Evolutionary conservation across 2,113 vertebrate species (phyloP).

Genomic region (Podocnemis expansa): DNA sequence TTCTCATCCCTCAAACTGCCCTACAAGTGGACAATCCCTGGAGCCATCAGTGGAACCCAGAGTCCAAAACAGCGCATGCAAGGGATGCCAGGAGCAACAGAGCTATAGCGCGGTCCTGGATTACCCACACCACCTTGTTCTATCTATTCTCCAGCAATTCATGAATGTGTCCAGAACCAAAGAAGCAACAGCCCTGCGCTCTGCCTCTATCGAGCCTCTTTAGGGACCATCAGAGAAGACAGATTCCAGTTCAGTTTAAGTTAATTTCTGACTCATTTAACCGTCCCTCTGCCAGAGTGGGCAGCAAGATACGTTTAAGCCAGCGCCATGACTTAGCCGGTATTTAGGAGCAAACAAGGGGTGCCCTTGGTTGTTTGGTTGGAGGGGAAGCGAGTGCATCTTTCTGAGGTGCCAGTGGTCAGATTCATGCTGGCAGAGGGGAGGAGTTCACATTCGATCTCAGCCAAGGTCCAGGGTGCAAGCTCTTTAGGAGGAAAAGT

Average conservation of each 20-base stretch:
- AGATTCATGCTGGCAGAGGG: background rate
- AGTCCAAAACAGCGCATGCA: background rate
- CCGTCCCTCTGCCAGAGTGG: background rate
- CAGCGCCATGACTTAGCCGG: background rate
- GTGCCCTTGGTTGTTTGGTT: background rate
- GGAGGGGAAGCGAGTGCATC: background rate
- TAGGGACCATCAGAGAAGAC: background rate
- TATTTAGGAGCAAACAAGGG: too few relatives aligned
- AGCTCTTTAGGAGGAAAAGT: background rate
- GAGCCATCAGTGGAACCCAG: background rate
- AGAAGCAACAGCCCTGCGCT: background rate
- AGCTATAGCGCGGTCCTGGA: background rate
- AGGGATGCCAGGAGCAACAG: background rate
- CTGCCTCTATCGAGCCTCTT: background rate
- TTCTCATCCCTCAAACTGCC: background rate
- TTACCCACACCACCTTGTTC: background rate
- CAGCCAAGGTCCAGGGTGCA: background rate
- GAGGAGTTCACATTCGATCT: background rate
- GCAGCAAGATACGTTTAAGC: background rate
- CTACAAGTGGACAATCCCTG: background rate
- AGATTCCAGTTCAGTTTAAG: background rate
- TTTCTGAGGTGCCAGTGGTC: background rate
- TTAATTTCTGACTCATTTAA: background rate
- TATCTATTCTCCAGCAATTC: background rate
- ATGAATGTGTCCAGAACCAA: background rate